Conservation (phyloP, 2,113 vertebrate genomes). For the Sapajus apella region DNA sequence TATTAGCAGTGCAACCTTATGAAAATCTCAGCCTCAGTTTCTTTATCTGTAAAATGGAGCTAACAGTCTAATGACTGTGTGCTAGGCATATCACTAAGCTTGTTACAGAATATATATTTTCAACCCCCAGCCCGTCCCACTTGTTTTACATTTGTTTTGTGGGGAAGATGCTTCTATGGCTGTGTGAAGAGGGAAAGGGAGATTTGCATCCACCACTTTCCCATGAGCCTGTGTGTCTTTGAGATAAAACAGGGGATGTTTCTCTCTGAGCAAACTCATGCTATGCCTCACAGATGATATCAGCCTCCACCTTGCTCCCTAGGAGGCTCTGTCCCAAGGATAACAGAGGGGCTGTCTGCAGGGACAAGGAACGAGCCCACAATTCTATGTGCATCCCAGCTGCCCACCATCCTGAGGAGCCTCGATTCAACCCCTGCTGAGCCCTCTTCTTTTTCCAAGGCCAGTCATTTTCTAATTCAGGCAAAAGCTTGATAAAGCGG, state of each 20-base stretch:
- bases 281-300: not conserved
- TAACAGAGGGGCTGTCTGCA: not conserved
- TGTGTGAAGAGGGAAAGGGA: not conserved
- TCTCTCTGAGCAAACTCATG: not conserved
- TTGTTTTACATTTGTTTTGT: constrained; percentile 1
- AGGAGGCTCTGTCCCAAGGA: not conserved
- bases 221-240: not conserved
- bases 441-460: not conserved
- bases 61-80: not conserved
- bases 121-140: not conserved
- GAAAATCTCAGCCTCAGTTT: constrained; percentile 15
- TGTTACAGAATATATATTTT: not conserved
- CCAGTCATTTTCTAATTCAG: constrained; percentile 24
- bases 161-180: not conserved
- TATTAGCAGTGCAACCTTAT: not conserved
- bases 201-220: not conserved
- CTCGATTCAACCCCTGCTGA: not conserved
- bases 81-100: not conserved
- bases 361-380: not conserved
- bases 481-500: constrained; percentile 54
- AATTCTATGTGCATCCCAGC: not conserved
- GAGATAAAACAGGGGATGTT: not conserved
- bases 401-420: not conserved
- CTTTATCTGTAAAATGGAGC: not conserved
- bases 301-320: not conserved